A percentile compares a stretch with the other conserved stretches of the same genome.
phyloP scores from a whole-genome alignment of 1,140 invertebrate genomes.

The Thalassaphorura encarpata region DNA sequence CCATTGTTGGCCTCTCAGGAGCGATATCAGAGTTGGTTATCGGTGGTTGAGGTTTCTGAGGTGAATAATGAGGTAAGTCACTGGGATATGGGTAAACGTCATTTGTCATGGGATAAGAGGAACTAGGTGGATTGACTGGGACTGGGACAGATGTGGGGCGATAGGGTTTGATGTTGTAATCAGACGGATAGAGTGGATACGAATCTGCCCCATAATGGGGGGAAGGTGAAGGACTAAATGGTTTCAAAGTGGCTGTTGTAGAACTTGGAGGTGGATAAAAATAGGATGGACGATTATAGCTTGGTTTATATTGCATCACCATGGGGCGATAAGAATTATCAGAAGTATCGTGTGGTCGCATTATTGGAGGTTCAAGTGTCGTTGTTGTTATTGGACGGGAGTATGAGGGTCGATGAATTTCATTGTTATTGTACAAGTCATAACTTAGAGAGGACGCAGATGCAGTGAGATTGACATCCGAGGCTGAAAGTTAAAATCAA shows the following conservation, averaged over 20 bases:
- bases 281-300: slow-evolving; percentile 31
- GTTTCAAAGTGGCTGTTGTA: slow-evolving; percentile 10
- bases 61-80: neutral
- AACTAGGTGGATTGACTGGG: slow-evolving; percentile 3
- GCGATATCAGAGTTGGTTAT: neutral
- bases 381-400: neutral
- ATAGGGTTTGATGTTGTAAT: slow-evolving; percentile 23
- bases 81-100: neutral
- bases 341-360: neutral
- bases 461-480: too few species aligned
- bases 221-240: slow-evolving; percentile 20
- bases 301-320: slow-evolving; percentile 17
- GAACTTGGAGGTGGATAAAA: slow-evolving; percentile 17
- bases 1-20: too few species aligned
- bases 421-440: slow-evolving; percentile 16
- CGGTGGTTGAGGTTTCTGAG: neutral
- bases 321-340: slow-evolving; percentile 26
- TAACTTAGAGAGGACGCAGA: slow-evolving; percentile 3
- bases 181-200: slow-evolving; percentile 29
- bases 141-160: slow-evolving; percentile 7
- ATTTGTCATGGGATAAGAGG: neutral
- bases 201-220: slow-evolving; percentile 18
- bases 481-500: too few species aligned
- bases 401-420: slow-evolving; percentile 8
- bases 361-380: slow-evolving; percentile 8